Base-by-base conservation (phyloP, 2,113 vertebrate genomes). In the Sylvicapra grimmia region DNA sequence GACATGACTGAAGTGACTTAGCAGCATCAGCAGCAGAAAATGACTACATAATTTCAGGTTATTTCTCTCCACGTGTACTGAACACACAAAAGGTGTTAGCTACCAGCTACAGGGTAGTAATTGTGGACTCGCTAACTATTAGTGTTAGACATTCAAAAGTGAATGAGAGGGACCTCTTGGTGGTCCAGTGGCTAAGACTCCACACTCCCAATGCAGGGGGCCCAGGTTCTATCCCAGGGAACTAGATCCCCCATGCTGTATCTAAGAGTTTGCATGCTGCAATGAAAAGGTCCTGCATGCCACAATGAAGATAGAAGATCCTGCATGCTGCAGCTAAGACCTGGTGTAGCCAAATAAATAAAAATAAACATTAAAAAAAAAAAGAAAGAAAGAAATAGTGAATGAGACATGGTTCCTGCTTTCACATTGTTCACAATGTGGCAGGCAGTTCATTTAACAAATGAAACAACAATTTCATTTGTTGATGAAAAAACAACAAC, bases 161-260 rank as follows among this genome's bases (percentile, higher is more conserved):
- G 40, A 40, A 40, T 40, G 40, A 40, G 40, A 40, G 40, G 40
- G 40, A 40, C 40, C 40, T 40, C 40, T 40, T 40, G 40, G 40
- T 40, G 40, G 40, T 4, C 40, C 40, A 40, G 40, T 40, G 40
- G 6, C 72, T 77, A 77, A 44, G 40, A 44, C 23, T 77, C 23
- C 6, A 8, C 1, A 27, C 23, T 15, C 72, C 72, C 0, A 0
- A 77, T 27, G 72, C 72, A 77, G 12, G 40, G 40, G 6, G 3
- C 23, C 23, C 40, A 77, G 72, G 40, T 77, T 27, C 40, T 25
- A 15, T 77, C 21, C 7, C 12, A 77, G 72, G 13, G 72, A 77
- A 44, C 36, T 77, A 44, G 72, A 77, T 77, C 23, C 40, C 72
- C 11, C 72, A 44, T 25, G 12, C 40, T 0, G 0, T 25, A 77